Percentiles rank a stretch among this genome's conserved stretches.
Evolutionary conservation across 2,888 invertebrate species (phyloP).

Genomic region (Fragum sueziense): DNA sequence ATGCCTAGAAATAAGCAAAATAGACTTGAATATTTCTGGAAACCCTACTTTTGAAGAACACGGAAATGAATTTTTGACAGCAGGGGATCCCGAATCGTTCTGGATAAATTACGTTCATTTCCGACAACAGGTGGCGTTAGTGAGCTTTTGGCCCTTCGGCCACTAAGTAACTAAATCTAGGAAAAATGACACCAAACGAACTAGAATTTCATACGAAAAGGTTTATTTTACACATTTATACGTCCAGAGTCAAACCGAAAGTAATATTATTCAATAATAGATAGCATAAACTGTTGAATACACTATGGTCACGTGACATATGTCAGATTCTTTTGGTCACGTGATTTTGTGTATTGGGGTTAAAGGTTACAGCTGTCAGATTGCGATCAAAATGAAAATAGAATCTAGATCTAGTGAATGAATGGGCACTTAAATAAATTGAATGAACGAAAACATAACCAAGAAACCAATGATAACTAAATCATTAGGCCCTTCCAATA

Average conservation of each 20-base stretch:
- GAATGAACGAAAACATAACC: too few relatives aligned
- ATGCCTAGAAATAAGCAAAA: neutral
- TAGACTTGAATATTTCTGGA: neutral
- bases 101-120: conserved; percentile 58
- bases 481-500: too few relatives aligned
- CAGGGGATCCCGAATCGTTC: conserved; percentile 40
- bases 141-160: conserved; percentile 59
- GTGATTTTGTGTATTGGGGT: conserved; percentile 57
- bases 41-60: neutral
- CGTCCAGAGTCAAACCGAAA: conserved; percentile 47
- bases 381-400: too few relatives aligned
- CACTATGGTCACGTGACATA: too few relatives aligned
- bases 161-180: neutral
- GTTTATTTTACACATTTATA: neutral
- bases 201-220: neutral
- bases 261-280: conserved; percentile 37
- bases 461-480: too few relatives aligned
- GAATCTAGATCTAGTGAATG: too few relatives aligned
- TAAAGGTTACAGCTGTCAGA: conserved; percentile 35
- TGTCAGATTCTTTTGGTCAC: conserved; percentile 51
- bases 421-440: too few relatives aligned
- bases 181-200: neutral
- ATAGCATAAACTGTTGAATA: conserved; percentile 29
- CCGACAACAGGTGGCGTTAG: conserved; percentile 59
- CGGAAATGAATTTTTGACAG: conserved; percentile 46